phyloP scores from a whole-genome alignment of 2,797 vertebrate species.

The Acanthurus leucopareius region DNA sequence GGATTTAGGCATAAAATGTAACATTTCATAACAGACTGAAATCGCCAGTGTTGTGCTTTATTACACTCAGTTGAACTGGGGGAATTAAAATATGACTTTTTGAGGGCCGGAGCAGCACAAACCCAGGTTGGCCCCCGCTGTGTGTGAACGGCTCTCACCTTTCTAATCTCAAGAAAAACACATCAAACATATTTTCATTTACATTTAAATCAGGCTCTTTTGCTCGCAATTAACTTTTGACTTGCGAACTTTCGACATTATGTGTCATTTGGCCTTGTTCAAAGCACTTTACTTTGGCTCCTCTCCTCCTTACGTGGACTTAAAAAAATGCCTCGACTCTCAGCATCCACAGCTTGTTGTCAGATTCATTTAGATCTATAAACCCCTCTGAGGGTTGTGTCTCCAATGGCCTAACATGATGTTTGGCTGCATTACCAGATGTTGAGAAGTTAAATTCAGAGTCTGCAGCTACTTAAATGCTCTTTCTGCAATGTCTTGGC shows the following conservation, averaged over 20 bases:
- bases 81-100: slow-evolving; percentile 29
- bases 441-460: slow-evolving; percentile 68
- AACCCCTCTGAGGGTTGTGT: slow-evolving; percentile 60
- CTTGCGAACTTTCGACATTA: slow-evolving; percentile 64
- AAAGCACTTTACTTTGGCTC: slow-evolving; percentile 74
- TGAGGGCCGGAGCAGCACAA: neutral
- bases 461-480: slow-evolving; percentile 54
- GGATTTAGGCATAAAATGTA: slow-evolving; percentile 24
- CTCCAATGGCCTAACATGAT: slow-evolving; percentile 58
- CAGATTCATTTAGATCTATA: slow-evolving; percentile 75
- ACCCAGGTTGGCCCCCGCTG: slow-evolving; percentile 9
- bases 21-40: slow-evolving; percentile 17
- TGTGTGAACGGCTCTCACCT: slow-evolving; percentile 53
- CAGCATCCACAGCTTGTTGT: slow-evolving; percentile 72
- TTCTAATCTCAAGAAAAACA: slow-evolving; percentile 69
- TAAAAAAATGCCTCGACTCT: slow-evolving; percentile 70
- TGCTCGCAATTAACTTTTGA: slow-evolving; percentile 74
- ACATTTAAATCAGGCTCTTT: slow-evolving; percentile 57
- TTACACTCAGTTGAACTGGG: slow-evolving; percentile 16
- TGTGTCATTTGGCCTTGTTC: slow-evolving; percentile 60
- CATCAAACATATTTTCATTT: slow-evolving; percentile 49
- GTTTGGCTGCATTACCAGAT: slow-evolving; percentile 72
- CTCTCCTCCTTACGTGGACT: slow-evolving; percentile 65
- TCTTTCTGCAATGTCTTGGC: slow-evolving; percentile 71
- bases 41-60: slow-evolving; percentile 18